Conservation (phyloP, 2,888 invertebrate genomes). For the Agriopis aurantiaria region DNA sequence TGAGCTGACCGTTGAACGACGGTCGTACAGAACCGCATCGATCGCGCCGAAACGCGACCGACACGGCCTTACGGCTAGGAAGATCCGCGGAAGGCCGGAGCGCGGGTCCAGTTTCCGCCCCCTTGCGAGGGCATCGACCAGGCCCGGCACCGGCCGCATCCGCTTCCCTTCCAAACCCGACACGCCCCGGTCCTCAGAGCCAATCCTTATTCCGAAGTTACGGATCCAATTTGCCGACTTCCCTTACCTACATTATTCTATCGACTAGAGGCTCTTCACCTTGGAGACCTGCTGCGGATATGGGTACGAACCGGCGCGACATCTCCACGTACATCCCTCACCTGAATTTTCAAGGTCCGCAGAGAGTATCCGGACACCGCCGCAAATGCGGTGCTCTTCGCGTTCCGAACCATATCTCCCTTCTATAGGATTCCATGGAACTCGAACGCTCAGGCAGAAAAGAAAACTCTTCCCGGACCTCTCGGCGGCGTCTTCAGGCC, state of each 20-base stretch:
- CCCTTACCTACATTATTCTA: constrained; percentile 89
- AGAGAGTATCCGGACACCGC: constrained; percentile 65
- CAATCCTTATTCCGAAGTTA: constrained; percentile 90
- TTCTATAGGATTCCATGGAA: constrained; percentile 80
- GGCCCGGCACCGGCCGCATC: constrained; percentile 41
- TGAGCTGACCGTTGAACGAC: constrained; percentile 83
- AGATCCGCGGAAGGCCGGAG: constrained; percentile 7
- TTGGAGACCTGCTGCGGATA: constrained; percentile 92
- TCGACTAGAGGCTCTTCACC: constrained; percentile 89
- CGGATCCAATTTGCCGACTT: constrained; percentile 90
- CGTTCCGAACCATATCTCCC: constrained; percentile 82
- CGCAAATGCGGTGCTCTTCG: constrained; percentile 62
- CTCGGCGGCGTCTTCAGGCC: constrained; percentile 86
- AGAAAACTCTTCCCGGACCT: constrained; percentile 81
- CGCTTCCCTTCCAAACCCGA: constrained; percentile 82
- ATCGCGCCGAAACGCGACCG: constrained; percentile 53
- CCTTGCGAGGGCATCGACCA: constrained; percentile 27
- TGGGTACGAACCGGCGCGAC: constrained; percentile 86
- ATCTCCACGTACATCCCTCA: constrained; percentile 65
- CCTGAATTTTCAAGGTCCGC: constrained; percentile 71
- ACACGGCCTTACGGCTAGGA: constrained; percentile 53
- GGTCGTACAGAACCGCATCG: constrained; percentile 50
- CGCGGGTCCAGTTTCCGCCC: neutral
- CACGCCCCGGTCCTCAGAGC: constrained; percentile 89
- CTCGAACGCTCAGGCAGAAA: constrained; percentile 82